Evolutionary conservation across 2,113 vertebrate species (phyloP).

Genomic region (Corvus cornix): DNA sequence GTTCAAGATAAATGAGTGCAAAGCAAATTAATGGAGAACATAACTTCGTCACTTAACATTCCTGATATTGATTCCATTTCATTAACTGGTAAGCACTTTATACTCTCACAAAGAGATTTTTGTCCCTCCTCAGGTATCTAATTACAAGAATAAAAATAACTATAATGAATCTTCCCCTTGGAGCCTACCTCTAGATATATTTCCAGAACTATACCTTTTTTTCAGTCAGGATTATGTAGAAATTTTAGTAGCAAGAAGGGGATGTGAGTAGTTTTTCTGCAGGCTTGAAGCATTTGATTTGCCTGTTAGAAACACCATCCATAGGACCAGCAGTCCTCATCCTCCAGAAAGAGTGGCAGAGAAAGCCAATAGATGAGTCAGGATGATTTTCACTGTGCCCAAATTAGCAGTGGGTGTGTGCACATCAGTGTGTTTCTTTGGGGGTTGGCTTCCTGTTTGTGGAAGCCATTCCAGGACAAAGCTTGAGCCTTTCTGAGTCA

Average conservation of each 20-base stretch:
- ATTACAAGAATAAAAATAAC: conserved; percentile 4
- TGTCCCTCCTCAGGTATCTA: background rate
- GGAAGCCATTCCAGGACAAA: background rate
- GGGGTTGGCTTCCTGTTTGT: background rate
- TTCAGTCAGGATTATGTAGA: background rate
- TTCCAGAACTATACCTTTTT: background rate
- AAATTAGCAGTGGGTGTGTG: background rate
- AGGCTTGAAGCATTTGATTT: background rate
- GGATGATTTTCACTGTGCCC: background rate
- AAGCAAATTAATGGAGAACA: background rate
- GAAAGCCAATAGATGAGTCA: background rate
- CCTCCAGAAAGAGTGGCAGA: background rate
- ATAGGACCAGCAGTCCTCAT: background rate
- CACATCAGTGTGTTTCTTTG: background rate
- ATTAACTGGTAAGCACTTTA: conserved; percentile 9
- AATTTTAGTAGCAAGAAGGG: background rate
- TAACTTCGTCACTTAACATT: background rate
- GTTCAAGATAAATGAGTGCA: background rate
- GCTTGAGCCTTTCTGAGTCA: background rate
- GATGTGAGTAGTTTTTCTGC: background rate
- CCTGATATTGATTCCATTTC: background rate
- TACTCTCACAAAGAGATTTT: background rate
- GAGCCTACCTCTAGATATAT: background rate
- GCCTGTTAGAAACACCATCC: background rate
- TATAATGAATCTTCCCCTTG: background rate